Evolutionary conservation across 2,113 vertebrate genomes (phyloP).

Genomic region (Leiothrix lutea): DNA sequence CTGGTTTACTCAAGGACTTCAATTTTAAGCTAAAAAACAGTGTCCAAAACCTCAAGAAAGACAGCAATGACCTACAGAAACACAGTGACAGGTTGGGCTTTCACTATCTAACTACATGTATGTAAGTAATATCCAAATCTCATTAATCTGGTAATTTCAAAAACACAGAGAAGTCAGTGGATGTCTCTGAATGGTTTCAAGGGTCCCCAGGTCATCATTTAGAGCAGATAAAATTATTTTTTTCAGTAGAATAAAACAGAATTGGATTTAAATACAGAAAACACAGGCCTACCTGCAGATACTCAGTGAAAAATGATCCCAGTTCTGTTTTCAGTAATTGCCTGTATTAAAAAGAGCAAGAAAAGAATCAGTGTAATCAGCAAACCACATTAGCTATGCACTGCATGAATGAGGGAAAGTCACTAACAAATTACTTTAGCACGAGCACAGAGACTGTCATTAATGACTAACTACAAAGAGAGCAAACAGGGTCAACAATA

Average conservation of each 20-base stretch:
- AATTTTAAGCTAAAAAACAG: neutral
- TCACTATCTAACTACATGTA: neutral
- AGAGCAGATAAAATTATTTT: neutral
- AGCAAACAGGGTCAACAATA: neutral
- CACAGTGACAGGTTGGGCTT: neutral
- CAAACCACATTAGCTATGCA: neutral
- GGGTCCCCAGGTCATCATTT: neutral
- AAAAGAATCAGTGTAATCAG: neutral
- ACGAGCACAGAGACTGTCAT: neutral
- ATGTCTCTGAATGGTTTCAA: neutral
- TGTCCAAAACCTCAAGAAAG: neutral
- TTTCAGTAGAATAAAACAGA: neutral
- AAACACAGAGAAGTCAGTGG: neutral
- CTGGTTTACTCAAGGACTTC: neutral
- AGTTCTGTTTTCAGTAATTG: conserved; percentile 95
- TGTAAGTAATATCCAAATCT: neutral
- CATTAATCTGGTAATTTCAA: neutral
- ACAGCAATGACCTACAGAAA: neutral
- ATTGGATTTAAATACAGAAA: neutral
- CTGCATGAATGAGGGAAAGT: neutral
- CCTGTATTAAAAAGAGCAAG: conserved; percentile 67
- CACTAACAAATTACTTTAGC: neutral
- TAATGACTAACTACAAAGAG: neutral
- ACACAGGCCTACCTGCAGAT: conserved; percentile 83
- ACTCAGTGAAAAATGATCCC: conserved; percentile 96